Conservation (phyloP, 2,888 invertebrate genomes). For the Leptarthrus brevirostris region DNA sequence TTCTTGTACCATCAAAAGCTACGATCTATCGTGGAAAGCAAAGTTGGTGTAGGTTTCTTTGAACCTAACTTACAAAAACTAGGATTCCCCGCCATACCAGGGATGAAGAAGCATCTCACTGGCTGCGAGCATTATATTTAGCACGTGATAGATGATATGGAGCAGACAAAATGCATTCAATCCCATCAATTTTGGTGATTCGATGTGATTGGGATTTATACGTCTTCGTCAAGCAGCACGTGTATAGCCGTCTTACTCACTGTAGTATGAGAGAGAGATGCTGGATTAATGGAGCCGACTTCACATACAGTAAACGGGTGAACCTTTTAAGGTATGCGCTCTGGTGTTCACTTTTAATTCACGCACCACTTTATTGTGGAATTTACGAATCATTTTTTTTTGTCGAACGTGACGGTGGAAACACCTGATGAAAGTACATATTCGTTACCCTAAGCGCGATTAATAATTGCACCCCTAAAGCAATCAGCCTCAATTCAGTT, state of each 20-base stretch:
- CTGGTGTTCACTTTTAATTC: no score
- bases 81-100: neutral
- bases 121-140: slow-evolving; percentile 2
- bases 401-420: no score
- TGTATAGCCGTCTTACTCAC: neutral
- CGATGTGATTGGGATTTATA: slow-evolving; percentile 23
- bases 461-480: neutral
- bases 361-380: no score
- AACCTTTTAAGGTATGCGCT: no score
- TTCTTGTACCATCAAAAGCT: neutral
- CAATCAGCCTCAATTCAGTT: slow-evolving; percentile 15
- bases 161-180: slow-evolving; percentile 37
- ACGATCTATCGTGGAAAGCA: no score
- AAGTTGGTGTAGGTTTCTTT: no score
- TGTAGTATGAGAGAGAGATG: no score
- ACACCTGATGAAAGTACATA: neutral
- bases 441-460: no score
- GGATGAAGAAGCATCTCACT: slow-evolving; percentile 7
- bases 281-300: no score
- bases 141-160: slow-evolving; percentile 35
- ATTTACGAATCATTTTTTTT: no score
- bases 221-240: no score
- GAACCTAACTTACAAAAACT: neutral
- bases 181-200: slow-evolving; percentile 42
- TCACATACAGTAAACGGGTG: no score